Evolutionary conservation across 2,888 invertebrate species (phyloP), one percentile per base, ranked within the genome.

Genomic region (Quadriops clusia): DNA sequence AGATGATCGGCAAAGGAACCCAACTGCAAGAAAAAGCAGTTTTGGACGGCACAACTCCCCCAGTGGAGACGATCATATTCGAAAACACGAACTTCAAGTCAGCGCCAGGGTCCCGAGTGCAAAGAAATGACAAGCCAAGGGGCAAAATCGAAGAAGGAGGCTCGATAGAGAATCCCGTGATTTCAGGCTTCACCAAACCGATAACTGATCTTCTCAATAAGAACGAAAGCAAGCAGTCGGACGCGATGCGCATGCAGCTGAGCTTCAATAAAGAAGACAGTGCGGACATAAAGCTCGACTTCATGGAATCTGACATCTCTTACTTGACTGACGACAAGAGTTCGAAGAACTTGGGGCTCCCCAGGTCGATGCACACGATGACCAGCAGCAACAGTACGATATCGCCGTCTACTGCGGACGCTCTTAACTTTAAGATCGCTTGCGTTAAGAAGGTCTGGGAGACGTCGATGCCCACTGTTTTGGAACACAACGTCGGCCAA

Each of bases 371-470:
- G 43, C 72, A 74, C 39, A 65, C 70, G 42, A 61, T 65, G 16
- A 60, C 60, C 11, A 68, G 68, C 50, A 72, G 74, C 25, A 71
- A 70, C 31, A 82, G 72, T 46, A 76, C 79, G 6, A 82, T 83
- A 45, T 80, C 80, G 7, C 78, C 79, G 10, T 75, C 83, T 40
- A 83, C 87, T 20, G 89, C 89, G 20, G 93, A 93, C 60, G 54
- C 55, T 9, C 72, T 93, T 43, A 89, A 89, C 64, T 74, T 86
- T 64, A 93, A 93, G 65, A 91, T 93, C 46, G 89, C 89, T 18
- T 86, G 89, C 40, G 91, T 91, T 23, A 93, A 93, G 61, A 86
- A 83, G 40, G 81, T 82, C 10, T 86, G 85, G 85, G 85, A 86
- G 51, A 32, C 28, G 12, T 71, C 58, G 40, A 78, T 76, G 76